These are phyloP conservation scores for Gymnogyps californianus DNA, from an alignment of 2,113 vertebrate genomes.

Conservation along the genomic window DNA sequence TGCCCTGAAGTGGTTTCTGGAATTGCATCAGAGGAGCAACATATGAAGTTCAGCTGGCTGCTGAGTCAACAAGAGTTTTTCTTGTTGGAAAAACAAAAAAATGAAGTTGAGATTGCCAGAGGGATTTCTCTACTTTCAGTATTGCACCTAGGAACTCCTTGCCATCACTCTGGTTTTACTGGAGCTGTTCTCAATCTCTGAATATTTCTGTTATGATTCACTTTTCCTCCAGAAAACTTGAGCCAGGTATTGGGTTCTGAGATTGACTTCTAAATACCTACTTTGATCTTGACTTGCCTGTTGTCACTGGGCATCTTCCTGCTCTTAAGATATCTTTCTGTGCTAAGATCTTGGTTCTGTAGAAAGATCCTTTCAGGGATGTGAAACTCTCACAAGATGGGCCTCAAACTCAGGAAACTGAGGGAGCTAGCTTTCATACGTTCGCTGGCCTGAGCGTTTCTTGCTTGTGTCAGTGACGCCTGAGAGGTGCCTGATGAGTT, in stretches of 20 bases:
- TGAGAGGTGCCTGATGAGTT: not conserved
- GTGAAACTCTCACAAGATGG: not conserved
- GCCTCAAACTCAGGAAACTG: not conserved
- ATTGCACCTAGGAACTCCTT: not conserved
- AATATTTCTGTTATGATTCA: not conserved
- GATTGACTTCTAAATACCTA: not conserved
- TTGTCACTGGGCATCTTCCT: not conserved
- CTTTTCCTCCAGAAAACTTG: not conserved
- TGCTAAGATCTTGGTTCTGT: not conserved
- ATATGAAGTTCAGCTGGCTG: not conserved
- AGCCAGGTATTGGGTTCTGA: not conserved
- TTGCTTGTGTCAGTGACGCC: rapidly evolving
- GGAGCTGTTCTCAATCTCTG: not conserved
- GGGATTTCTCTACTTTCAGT: not conserved
- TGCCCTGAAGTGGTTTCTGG: not conserved
- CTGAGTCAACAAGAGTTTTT: not conserved
- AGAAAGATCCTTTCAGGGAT: not conserved
- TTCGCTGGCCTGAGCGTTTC: not conserved
- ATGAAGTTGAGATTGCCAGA: not conserved
- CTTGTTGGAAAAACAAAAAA: not conserved
- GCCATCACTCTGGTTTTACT: not conserved
- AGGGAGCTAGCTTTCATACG: not conserved
- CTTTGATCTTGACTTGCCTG: not conserved
- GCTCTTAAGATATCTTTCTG: not conserved
- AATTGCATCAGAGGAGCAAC: not conserved